Evolutionary conservation across 2,797 vertebrate species (phyloP).

Genomic region (Decapterus maruadsi): DNA sequence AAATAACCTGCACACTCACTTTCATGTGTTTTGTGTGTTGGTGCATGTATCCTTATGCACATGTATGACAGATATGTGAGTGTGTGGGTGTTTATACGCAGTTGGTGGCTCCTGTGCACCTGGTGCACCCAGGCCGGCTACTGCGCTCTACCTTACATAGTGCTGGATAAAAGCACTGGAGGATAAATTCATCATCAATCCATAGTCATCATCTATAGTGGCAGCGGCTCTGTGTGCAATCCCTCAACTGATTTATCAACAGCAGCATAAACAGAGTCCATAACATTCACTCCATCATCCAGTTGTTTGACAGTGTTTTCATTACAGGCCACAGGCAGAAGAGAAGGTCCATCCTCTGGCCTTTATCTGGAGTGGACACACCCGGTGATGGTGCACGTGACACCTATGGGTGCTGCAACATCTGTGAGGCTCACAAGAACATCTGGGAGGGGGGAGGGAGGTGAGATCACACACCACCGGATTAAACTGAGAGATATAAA

Average conservation of each 20-base stretch:
- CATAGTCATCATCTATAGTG: background rate
- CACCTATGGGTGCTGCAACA: background rate
- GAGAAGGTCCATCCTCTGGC: constrained; percentile 1
- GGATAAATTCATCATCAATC: background rate
- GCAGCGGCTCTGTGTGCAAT: constrained; percentile 16
- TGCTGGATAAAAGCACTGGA: background rate
- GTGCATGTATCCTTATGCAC: too few relatives aligned
- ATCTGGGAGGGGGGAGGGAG: too few relatives aligned
- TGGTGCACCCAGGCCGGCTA: background rate
- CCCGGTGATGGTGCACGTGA: constrained; percentile 28
- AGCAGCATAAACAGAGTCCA: constrained; percentile 24
- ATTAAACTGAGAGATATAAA: constrained; percentile 24
- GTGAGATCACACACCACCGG: too few relatives aligned
- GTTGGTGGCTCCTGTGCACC: too few relatives aligned
- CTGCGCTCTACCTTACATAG: background rate
- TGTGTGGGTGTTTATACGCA: background rate
- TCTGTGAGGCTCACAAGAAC: constrained; percentile 15
- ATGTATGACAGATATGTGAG: too few relatives aligned
- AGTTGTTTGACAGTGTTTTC: constrained; percentile 54
- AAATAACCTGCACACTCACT: too few relatives aligned
- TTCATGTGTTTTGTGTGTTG: too few relatives aligned
- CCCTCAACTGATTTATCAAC: constrained; percentile 20
- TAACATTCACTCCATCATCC: constrained; percentile 29
- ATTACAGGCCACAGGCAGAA: constrained; percentile 2
- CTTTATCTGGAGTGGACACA: constrained; percentile 34